These are phyloP conservation scores for Goniozus legneri DNA, from an alignment of 1,140 invertebrate genomes.

Conservation along the genomic window DNA sequence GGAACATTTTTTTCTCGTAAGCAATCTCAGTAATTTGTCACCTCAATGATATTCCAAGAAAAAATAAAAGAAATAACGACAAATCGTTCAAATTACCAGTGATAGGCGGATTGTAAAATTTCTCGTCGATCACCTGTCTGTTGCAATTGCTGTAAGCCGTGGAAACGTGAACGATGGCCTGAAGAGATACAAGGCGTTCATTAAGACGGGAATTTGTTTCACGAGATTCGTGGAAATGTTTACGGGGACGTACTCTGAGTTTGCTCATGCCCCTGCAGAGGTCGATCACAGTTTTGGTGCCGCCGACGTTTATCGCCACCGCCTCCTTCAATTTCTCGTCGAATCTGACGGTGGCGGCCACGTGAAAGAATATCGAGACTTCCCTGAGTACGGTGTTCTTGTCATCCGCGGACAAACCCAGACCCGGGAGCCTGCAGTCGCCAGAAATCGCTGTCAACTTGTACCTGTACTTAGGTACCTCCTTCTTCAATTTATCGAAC, in stretches of 20 bases:
- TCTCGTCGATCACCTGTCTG: conserved; percentile 55
- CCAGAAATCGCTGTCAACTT: conserved; percentile 63
- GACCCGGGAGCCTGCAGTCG: conserved; percentile 61
- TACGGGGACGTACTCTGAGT: conserved; percentile 56
- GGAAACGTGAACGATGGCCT: conserved; percentile 63
- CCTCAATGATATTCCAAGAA: conserved; percentile 23
- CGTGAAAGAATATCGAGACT: conserved; percentile 78
- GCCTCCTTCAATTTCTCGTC: conserved; percentile 73
- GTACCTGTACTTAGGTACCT: conserved; percentile 45
- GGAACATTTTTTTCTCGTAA: no score
- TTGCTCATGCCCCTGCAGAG: conserved; percentile 60
- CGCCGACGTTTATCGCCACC: conserved; percentile 60
- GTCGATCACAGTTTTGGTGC: conserved; percentile 59
- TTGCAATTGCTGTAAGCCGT: conserved; percentile 68
- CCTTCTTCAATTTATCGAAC: conserved; percentile 39
- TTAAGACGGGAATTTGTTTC: neutral
- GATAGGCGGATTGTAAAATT: conserved; percentile 54
- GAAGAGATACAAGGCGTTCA: conserved; percentile 18
- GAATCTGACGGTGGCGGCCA: conserved; percentile 83
- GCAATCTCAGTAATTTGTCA: no score
- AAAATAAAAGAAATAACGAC: neutral
- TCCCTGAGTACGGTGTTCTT: conserved; percentile 59
- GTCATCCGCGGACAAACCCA: conserved; percentile 61
- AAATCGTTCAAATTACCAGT: conserved; percentile 25
- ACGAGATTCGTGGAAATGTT: neutral